Evolutionary conservation across 2,797 vertebrate species (phyloP), one percentile per base, ranked within the genome.

Genomic region (Notolepis coatsorum): DNA sequence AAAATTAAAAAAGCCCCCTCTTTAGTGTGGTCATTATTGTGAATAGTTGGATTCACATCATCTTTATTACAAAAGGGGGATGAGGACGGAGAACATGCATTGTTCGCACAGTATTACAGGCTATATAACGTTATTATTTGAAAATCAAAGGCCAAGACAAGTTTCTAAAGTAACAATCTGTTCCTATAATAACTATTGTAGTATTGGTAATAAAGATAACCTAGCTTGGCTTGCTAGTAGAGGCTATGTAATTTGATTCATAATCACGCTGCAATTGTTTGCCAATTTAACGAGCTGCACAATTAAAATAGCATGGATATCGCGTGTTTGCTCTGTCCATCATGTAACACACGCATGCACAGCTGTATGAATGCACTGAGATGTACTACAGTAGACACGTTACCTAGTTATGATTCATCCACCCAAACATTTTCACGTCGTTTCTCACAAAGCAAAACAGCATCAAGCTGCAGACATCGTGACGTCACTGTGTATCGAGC

Each of bases 371-470:
- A 30, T 2, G 41, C 1, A 42, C 39, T 28, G 59, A n/a, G 64
- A 70, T 55, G 77, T 21, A 28, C 13, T 30, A 12, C 15, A 41
- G 18, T 2, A 68, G 49, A 46, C 52, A 46, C 5, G 51, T 74
- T 88, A 89, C 84, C 87, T 80, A 42, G 12, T 24, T 37, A 41
- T 30, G 17, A 7, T 2, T 59, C 9, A 63, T 82, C 73, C 70
- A 68, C 68, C 56, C 68, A 67, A 74, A 75, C 81, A 86, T 84
- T 74, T 65, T 57, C 28, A 68, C 78, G 72, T 75, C 81, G 68
- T 30, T 51, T 47, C 53, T 65, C 84, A 90, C 88, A 91, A 92
- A 90, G 86, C 67, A 43, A 31, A 24, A 47, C 61, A 33, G 15
- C 31, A 0, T 67, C 49, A 3, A 49, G 78, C 48, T 37, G 83